These are phyloP conservation scores for Leptobrachium ailaonicum DNA, from an alignment of 2,113 vertebrate species.

Conservation along the genomic window DNA sequence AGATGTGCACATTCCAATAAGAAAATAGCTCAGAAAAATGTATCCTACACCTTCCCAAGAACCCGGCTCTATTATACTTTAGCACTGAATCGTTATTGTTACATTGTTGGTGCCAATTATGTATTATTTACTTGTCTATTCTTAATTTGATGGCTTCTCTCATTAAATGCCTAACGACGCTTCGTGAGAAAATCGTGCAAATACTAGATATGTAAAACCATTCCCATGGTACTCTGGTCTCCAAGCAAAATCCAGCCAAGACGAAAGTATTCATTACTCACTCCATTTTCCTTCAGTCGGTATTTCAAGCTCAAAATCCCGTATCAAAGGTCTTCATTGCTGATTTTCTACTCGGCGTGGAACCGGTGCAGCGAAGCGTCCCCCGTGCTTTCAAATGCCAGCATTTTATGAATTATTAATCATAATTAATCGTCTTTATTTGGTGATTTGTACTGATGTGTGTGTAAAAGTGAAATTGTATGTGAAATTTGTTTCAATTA, in stretches of 20 bases:
- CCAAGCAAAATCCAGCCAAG: constrained; percentile 24
- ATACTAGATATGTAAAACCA: constrained; percentile 1
- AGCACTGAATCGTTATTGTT: constrained; percentile 23
- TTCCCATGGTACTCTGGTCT: constrained; percentile 17
- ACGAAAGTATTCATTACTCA: constrained; percentile 25
- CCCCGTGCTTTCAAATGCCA: not conserved
- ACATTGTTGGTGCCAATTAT: constrained; percentile 30
- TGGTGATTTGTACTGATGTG: not conserved
- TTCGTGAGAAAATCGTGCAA: constrained; percentile 7
- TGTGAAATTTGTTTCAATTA: not conserved
- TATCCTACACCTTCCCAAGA: not conserved
- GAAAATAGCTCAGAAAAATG: not conserved
- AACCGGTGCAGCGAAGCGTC: not conserved
- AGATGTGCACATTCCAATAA: not conserved
- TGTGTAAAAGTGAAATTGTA: not conserved
- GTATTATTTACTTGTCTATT: constrained; percentile 26
- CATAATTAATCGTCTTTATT: not conserved
- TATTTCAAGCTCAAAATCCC: not conserved
- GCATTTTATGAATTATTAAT: not conserved
- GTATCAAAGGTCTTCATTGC: not conserved
- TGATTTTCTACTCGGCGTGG: not conserved
- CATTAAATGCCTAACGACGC: constrained; percentile 8
- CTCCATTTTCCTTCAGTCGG: not conserved
- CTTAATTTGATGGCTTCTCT: constrained; percentile 29
- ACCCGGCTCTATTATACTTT: constrained; percentile 13